phyloP scores from a whole-genome alignment of 2,888 invertebrate species.

The Megamerina dolium region DNA sequence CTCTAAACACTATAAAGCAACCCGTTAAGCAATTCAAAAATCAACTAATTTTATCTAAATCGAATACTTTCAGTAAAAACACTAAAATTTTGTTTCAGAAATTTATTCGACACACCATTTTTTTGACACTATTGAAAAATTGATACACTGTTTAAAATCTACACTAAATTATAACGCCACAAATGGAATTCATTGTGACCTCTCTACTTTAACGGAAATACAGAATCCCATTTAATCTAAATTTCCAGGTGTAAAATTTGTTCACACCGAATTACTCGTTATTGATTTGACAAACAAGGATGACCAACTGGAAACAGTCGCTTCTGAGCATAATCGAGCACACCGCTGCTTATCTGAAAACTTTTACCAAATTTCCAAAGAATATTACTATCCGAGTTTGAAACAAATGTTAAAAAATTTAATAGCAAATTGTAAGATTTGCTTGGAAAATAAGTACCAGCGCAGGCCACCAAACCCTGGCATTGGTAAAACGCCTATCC shows the following conservation, averaged over 20 bases:
- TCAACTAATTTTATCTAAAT: too few relatives aligned
- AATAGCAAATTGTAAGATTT: constrained; percentile 7
- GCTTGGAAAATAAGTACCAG: constrained; percentile 10
- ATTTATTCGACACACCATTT: too few relatives aligned
- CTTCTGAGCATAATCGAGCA: constrained; percentile 9
- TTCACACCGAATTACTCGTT: constrained; percentile 9
- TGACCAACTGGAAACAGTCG: constrained; percentile 12
- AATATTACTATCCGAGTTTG: not conserved
- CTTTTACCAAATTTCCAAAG: not conserved
- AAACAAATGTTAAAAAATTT: not conserved
- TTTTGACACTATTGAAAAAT: not conserved
- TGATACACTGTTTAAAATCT: constrained; percentile 3
- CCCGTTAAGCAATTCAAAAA: too few relatives aligned
- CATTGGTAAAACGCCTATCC: constrained; percentile 7
- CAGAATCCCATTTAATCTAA: too few relatives aligned
- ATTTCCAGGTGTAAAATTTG: too few relatives aligned
- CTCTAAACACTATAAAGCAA: too few relatives aligned
- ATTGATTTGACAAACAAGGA: constrained; percentile 17
- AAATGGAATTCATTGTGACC: too few relatives aligned
- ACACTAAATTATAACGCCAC: too few relatives aligned
- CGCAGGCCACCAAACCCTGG: constrained; percentile 2
- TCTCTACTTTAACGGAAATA: too few relatives aligned
- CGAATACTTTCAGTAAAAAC: too few relatives aligned
- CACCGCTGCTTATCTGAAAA: not conserved
- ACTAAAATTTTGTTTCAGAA: too few relatives aligned